Conservation (phyloP, 2,888 invertebrate species). For the Fissipunctia ypsillon region DNA sequence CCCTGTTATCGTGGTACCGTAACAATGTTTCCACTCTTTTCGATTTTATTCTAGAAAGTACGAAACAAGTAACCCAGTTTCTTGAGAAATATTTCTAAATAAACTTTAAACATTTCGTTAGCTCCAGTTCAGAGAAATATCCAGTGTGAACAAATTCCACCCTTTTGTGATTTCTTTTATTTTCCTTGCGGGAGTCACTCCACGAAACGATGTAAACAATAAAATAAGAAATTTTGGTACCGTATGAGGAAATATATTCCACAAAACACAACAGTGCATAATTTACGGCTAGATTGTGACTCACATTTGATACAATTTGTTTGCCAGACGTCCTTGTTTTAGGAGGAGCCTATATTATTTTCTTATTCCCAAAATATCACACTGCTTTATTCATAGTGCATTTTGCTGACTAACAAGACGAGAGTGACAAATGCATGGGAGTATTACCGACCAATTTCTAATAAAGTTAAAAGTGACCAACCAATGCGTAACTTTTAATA, state of each 20-base stretch:
- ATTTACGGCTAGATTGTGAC: slow-evolving; percentile 51
- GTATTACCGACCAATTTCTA: background rate
- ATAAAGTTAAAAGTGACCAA: background rate
- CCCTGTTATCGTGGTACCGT: too few species aligned
- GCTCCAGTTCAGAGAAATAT: slow-evolving; percentile 31
- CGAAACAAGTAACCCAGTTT: slow-evolving; percentile 8
- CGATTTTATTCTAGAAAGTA: background rate
- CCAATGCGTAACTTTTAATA: too few species aligned
- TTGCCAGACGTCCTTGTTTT: slow-evolving; percentile 28
- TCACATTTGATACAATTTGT: slow-evolving; percentile 43
- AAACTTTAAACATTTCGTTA: slow-evolving; percentile 10
- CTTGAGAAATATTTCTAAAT: slow-evolving; percentile 15
- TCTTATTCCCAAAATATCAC: background rate
- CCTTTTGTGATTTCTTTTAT: slow-evolving; percentile 43
- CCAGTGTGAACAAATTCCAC: slow-evolving; percentile 41
- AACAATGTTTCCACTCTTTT: too few species aligned
- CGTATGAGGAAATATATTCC: slow-evolving; percentile 55
- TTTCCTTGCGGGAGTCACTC: slow-evolving; percentile 30
- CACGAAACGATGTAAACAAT: slow-evolving; percentile 46
- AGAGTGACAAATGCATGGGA: background rate
- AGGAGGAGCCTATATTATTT: slow-evolving; percentile 20
- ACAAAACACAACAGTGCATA: slow-evolving; percentile 43
- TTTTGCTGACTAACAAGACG: background rate
- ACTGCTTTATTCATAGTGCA: slow-evolving; percentile 2
- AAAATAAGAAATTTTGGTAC: slow-evolving; percentile 51